These are phyloP conservation scores for Ptychochromis oligacanthus DNA, from an alignment of 2,113 vertebrate genomes.

Conservation along the genomic window DNA sequence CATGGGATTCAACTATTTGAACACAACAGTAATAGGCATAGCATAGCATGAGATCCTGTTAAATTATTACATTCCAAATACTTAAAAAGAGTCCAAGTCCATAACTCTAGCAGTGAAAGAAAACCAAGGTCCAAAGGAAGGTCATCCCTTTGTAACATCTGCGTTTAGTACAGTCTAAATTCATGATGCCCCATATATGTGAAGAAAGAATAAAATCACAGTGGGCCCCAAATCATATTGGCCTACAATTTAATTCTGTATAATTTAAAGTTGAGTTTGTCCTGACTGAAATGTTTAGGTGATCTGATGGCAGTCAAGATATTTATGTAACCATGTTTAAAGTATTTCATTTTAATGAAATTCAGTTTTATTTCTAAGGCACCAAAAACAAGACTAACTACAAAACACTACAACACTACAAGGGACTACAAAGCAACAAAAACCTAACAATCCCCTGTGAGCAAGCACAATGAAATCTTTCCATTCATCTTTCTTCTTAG, in stretches of 20 bases:
- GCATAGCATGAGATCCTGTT: constrained; percentile 16
- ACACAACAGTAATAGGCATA: constrained; percentile 3
- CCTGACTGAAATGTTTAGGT: background rate
- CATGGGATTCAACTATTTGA: constrained; percentile 27
- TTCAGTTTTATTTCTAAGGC: too few species aligned
- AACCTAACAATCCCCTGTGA: background rate
- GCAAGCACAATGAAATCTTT: background rate
- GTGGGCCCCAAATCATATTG: background rate
- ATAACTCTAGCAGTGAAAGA: constrained; percentile 43
- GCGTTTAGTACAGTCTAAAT: background rate
- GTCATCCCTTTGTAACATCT: constrained; percentile 23
- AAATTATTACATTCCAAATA: constrained; percentile 24
- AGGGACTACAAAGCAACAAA: too few species aligned
- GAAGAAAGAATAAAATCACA: background rate
- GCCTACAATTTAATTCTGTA: background rate
- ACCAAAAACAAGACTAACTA: too few species aligned
- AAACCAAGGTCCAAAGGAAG: constrained; percentile 34
- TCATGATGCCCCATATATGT: background rate
- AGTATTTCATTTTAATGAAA: too few species aligned
- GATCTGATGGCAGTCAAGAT: background rate
- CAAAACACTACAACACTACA: too few species aligned
- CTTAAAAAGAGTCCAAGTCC: constrained; percentile 25
- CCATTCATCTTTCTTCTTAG: background rate
- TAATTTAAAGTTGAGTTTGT: background rate
- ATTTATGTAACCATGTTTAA: too few species aligned